Base-by-base conservation (phyloP, 2,797 vertebrate genomes). In the Dicrostonyx torquatus region DNA sequence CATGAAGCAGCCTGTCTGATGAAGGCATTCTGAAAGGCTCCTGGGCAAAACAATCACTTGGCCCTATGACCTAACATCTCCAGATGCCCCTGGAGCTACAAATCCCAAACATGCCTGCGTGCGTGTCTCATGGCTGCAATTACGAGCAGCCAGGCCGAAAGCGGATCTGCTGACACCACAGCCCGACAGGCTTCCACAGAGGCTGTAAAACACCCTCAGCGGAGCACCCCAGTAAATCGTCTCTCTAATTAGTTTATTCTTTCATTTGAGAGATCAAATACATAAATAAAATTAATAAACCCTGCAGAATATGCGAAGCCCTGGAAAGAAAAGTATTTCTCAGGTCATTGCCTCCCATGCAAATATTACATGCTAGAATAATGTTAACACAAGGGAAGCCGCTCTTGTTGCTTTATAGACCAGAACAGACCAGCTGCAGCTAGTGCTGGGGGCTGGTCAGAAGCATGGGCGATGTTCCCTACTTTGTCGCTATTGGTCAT, bases 211-310 rank as follows among this genome's bases (percentile, higher is more conserved):
- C 78, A 98, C 91, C 85, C 26, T 6, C 31, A 91, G 94, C 0
- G 1, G 96, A 96, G 72, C 78, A 90, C 83, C 91, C 89, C 70
- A 97, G 98, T 97, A 98, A 98, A 98, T 73, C 96, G 95, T 37
- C 0, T 94, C 95, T 93, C 98, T 98, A 98, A 98, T 98, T 98
- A 98, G 97, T 96, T 98, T 97, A 97, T 97, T 97, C 83, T 97
- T 89, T 98, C 95, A 96, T 98, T 97, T 95, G 96, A 92, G 97
- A 97, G 90, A 96, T 95, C 75, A 97, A 97, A 96, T 95, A 96
- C 34, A 34, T 97, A 96, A 98, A 98, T 98, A 98, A 97, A 97
- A 95, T 92, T 96, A 97, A 97, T 96, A 97, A 97, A 97, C 94
- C 92, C 76, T 31, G 94, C 82, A 88, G 93, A 97, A 93, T 77